These are phyloP conservation scores for Chamaedrilus cognettii DNA, from an alignment of 2,888 invertebrate species.

Conservation along the genomic window DNA sequence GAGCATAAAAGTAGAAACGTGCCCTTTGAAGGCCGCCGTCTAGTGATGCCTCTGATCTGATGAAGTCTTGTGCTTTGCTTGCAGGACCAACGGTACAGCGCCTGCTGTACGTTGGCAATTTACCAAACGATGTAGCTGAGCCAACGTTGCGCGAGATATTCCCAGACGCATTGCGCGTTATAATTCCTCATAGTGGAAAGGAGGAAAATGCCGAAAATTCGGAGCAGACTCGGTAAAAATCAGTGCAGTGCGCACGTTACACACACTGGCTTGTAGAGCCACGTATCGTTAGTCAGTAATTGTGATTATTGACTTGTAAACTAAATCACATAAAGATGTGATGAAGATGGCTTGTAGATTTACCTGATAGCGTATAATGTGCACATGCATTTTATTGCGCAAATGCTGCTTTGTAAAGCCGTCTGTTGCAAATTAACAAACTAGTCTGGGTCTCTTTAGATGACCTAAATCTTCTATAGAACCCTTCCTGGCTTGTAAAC, in stretches of 20 bases:
- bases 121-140: conserved; percentile 26
- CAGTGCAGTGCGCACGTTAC: conserved; percentile 3
- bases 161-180: conserved; percentile 22
- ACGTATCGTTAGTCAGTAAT: not conserved
- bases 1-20: no score
- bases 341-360: no score
- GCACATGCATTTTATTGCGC: no score
- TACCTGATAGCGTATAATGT: no score
- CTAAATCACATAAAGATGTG: no score
- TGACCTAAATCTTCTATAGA: no score
- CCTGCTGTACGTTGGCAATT: conserved; percentile 29
- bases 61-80: conserved; percentile 15
- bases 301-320: no score
- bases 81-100: conserved; percentile 24
- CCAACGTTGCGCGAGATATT: conserved; percentile 21
- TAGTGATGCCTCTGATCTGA: not conserved
- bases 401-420: no score
- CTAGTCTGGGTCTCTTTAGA: no score
- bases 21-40: no score
- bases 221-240: conserved; percentile 19
- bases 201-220: conserved; percentile 20
- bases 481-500: no score
- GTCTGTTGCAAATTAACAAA: no score
- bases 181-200: conserved; percentile 21
- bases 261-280: conserved; percentile 6